Conservation (phyloP, 2,888 invertebrate genomes). For the Pseudococcus longispinus region DNA sequence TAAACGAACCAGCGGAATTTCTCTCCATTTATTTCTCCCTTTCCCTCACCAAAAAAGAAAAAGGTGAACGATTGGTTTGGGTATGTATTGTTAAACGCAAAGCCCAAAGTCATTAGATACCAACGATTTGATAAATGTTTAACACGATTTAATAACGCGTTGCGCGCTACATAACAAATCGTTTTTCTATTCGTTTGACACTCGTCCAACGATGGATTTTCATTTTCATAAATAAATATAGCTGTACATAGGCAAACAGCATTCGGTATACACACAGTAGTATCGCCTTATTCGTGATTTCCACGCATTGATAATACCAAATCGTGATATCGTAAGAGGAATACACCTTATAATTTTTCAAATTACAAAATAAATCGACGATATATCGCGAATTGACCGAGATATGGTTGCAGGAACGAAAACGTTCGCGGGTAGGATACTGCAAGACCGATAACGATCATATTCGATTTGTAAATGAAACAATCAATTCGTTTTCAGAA, state of each 20-base stretch:
- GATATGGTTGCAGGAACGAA: not conserved
- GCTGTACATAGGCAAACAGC: not conserved
- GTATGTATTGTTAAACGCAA: not conserved
- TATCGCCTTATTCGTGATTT: conserved; percentile 12
- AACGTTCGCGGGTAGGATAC: not conserved
- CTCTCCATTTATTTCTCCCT: not conserved
- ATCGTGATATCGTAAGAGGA: conserved; percentile 1
- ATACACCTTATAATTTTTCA: conserved; percentile 10
- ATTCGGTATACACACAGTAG: not conserved
- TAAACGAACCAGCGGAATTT: not conserved
- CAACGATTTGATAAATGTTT: conserved; percentile 15
- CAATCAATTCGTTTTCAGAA: not conserved
- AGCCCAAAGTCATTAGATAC: conserved; percentile 17
- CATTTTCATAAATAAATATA: conserved; percentile 1
- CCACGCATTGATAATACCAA: not conserved
- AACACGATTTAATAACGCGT: conserved; percentile 37
- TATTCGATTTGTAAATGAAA: not conserved
- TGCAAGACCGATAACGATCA: not conserved
- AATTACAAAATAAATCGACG: not conserved
- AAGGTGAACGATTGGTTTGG: not conserved
- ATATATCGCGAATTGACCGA: not conserved
- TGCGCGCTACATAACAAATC: conserved; percentile 24
- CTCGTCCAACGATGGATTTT: not conserved
- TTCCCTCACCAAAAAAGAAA: not conserved
- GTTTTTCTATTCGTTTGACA: conserved; percentile 37